A percentile compares a stretch with the other conserved stretches of the same genome.
Evolutionary conservation across 2,888 invertebrate genomes (phyloP).

Genomic region (Pterostichus madidus): DNA sequence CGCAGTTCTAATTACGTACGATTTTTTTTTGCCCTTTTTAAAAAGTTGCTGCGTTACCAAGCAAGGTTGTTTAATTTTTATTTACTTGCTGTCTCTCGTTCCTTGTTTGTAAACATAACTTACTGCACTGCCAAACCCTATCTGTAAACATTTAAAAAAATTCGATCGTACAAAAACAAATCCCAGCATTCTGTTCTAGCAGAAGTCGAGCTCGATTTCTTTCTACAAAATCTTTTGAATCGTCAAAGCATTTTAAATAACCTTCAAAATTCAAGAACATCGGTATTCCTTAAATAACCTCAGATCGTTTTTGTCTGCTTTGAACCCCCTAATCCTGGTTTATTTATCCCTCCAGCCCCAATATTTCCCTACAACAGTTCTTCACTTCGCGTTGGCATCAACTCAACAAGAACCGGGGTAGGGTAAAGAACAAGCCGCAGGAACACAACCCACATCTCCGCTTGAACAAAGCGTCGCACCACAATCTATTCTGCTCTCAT

Average conservation of each 20-base stretch:
- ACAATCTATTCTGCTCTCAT: conserved; percentile 49
- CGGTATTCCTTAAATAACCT: neutral
- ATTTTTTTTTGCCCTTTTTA: too few species aligned
- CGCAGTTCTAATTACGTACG: too few species aligned
- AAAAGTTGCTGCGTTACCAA: too few species aligned
- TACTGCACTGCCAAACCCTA: too few species aligned
- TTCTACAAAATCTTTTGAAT: neutral
- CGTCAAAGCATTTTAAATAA: neutral
- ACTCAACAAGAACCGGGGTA: neutral
- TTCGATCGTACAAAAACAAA: too few species aligned
- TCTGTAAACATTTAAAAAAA: too few species aligned
- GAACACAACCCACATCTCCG: neutral
- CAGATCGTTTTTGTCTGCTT: neutral
- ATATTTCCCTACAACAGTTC: conserved; percentile 39
- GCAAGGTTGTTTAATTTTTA: too few species aligned
- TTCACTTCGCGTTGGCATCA: conserved; percentile 1
- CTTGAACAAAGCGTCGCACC: conserved; percentile 21
- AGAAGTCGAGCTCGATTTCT: too few species aligned
- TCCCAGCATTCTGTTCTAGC: too few species aligned
- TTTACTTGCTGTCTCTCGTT: too few species aligned
- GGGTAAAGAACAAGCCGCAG: neutral
- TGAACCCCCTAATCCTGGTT: neutral
- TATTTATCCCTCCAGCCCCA: conserved; percentile 15
- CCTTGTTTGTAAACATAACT: too few species aligned
- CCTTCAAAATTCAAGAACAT: neutral